phyloP scores from a whole-genome alignment of 2,888 invertebrate genomes.

The Pemphredon lugubris region DNA sequence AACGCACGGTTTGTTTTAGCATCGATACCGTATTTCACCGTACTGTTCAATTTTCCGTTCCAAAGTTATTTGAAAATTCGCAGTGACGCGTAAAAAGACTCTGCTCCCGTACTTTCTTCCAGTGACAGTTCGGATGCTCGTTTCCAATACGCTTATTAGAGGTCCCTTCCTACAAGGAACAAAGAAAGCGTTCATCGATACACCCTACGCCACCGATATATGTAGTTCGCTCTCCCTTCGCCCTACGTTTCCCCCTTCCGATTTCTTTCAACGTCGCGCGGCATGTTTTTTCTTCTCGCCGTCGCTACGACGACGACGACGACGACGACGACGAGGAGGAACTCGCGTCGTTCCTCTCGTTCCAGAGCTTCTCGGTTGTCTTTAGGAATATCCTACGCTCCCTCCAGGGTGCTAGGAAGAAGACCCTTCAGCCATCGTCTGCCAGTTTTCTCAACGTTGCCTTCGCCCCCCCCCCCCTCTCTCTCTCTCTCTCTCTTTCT shows the following conservation, averaged over 20 bases:
- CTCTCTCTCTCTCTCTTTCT: constrained; percentile 23
- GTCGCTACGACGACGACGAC: too few species aligned
- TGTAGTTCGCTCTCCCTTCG: constrained; percentile 7
- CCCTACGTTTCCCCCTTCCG: constrained; percentile 10
- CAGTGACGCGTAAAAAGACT: too few species aligned
- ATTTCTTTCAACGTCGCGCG: constrained; percentile 19
- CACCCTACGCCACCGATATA: constrained; percentile 14
- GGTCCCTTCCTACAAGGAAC: constrained; percentile 1
- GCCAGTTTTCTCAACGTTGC: constrained; percentile 36
- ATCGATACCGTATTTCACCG: too few species aligned
- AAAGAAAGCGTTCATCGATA: constrained; percentile 44
- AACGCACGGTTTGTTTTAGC: too few species aligned
- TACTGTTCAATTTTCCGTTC: too few species aligned
- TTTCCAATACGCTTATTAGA: constrained; percentile 12
- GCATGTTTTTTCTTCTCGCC: constrained; percentile 12
- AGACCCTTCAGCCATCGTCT: constrained; percentile 20
- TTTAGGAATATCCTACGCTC: constrained; percentile 31
- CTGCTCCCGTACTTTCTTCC: not conserved
- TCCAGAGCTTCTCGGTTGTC: constrained; percentile 45
- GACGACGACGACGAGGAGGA: too few species aligned
- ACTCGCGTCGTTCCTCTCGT: constrained; percentile 23
- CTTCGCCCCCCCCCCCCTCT: constrained; percentile 14
- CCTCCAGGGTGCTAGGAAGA: constrained; percentile 25
- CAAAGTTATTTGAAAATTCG: too few species aligned
- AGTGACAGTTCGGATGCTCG: not conserved